Percentiles rank a stretch among this genome's conserved stretches.
These are phyloP conservation scores for Gymnoscelis rufifasciata DNA, from an alignment of 2,888 invertebrate genomes.

Conservation along the genomic window DNA sequence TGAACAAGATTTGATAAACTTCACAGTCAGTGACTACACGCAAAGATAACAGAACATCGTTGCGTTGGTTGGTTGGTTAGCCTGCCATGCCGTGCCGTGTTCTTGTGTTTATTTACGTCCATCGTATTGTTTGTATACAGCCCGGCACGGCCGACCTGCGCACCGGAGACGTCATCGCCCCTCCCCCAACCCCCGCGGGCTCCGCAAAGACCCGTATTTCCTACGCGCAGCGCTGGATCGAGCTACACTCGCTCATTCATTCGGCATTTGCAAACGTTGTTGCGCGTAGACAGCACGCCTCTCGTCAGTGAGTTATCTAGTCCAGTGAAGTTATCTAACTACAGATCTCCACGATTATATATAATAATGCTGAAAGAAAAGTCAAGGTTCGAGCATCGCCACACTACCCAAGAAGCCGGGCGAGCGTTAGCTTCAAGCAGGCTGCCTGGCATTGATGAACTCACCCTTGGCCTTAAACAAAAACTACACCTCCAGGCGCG, in stretches of 20 bases:
- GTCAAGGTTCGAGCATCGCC: conserved; percentile 60
- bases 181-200: conserved; percentile 43
- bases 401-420: conserved; percentile 52
- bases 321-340: conserved; percentile 42
- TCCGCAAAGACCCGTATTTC: conserved; percentile 60
- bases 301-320: conserved; percentile 53
- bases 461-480: conserved; percentile 74
- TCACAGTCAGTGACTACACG: conserved; percentile 38
- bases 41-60: conserved; percentile 51
- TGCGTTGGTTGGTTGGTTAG: conserved; percentile 52
- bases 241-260: conserved; percentile 73
- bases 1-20: neutral
- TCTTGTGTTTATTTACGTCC: conserved; percentile 79
- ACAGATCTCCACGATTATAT: conserved; percentile 25
- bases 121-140: conserved; percentile 79
- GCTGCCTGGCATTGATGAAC: conserved; percentile 70
- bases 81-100: conserved; percentile 55
- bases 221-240: conserved; percentile 65
- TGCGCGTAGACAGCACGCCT: conserved; percentile 56
- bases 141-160: conserved; percentile 71
- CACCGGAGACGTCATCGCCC: conserved; percentile 71
- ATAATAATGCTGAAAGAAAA: conserved; percentile 71
- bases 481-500: conserved; percentile 75
- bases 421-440: conserved; percentile 59
- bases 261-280: conserved; percentile 73